phyloP scores from a whole-genome alignment of 2,113 vertebrate species.

The Sterrhoptilus dennistouni region DNA sequence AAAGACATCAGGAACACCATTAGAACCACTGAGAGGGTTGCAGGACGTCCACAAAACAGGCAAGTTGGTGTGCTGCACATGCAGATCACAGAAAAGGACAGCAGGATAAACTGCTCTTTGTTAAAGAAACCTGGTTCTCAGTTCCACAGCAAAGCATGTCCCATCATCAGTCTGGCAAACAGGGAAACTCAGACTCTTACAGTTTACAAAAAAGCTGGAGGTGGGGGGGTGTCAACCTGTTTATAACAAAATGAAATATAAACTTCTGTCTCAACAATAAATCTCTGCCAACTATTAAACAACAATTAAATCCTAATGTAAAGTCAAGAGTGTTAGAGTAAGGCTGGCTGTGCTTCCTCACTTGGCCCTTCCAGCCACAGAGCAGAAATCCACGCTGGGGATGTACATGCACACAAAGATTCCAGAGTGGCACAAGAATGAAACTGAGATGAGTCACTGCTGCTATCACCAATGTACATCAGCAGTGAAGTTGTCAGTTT shows the following conservation, averaged over 20 bases:
- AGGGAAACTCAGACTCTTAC: not conserved
- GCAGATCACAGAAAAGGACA: not conserved
- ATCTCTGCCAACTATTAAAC: not conserved
- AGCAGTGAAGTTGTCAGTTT: not conserved
- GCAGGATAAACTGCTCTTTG: not conserved
- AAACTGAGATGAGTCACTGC: not conserved
- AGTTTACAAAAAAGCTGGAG: not conserved
- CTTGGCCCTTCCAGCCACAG: fast-evolving
- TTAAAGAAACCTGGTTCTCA: not conserved
- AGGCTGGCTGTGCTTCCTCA: fast-evolving
- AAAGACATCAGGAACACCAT: not conserved
- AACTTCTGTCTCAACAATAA: not conserved
- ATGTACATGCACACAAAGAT: not conserved
- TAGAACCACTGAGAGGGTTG: not conserved
- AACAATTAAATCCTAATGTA: not conserved
- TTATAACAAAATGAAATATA: not conserved
- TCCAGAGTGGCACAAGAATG: not conserved
- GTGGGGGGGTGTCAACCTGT: fast-evolving
- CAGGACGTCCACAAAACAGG: not conserved
- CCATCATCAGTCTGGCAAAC: not conserved
- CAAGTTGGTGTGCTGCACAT: not conserved
- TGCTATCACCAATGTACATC: not conserved
- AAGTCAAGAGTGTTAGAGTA: not conserved
- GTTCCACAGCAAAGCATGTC: not conserved
- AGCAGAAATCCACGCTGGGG: not conserved